Evolutionary conservation across 35 echinoderm and acorn worm species (phyloP).

Genomic region (Antedon bifida): DNA sequence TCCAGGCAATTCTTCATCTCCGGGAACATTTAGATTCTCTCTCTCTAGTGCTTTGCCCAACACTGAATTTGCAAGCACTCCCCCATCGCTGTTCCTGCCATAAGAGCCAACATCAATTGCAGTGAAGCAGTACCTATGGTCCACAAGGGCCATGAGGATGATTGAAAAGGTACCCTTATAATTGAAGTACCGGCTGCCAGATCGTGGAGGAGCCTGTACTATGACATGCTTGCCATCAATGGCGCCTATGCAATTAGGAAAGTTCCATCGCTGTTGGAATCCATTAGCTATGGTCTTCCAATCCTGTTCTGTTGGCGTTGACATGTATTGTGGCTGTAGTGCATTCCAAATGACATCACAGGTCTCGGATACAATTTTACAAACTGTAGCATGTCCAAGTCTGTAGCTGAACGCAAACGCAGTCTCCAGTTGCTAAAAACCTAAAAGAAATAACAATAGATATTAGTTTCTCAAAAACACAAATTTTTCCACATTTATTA

Average conservation of each 20-base stretch:
- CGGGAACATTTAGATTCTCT: neutral
- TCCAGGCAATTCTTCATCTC: neutral
- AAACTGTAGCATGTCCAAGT: constrained; percentile 12
- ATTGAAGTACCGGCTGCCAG: neutral
- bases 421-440: constrained; percentile 11
- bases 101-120: constrained; percentile 3
- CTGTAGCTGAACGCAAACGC: constrained; percentile 10
- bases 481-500: no score
- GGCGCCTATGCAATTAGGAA: constrained; percentile 2
- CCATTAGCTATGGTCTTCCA: neutral
- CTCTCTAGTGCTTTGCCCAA: neutral
- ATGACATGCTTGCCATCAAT: constrained; percentile 13
- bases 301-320: neutral
- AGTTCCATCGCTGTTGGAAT: constrained; percentile 13
- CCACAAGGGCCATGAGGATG: neutral
- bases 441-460: neutral
- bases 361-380: constrained; percentile 1
- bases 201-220: neutral
- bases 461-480: no score
- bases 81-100: neutral
- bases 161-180: constrained; percentile 8
- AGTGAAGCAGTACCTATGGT: neutral
- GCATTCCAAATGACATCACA: constrained; percentile 5
- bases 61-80: neutral
- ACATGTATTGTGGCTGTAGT: constrained; percentile 18